Evolutionary conservation across 2,888 invertebrate genomes (phyloP).

Genomic region (Slavum lentiscoides): DNA sequence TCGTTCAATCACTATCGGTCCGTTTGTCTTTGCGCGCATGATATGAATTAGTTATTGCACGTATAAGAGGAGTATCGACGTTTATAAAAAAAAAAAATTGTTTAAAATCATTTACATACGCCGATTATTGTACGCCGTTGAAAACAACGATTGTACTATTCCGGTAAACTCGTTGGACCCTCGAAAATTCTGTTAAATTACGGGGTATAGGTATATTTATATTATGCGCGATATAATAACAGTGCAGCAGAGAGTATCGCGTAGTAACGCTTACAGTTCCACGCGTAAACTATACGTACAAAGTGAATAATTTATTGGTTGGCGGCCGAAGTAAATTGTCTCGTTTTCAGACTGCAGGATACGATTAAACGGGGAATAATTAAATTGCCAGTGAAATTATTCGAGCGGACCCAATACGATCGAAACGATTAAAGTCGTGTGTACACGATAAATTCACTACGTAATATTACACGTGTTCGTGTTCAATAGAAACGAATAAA

Average conservation of each 20-base stretch:
- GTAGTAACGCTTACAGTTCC: not conserved
- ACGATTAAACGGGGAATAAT: slow-evolving; percentile 12
- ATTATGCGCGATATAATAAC: not conserved
- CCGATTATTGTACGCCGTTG: not conserved
- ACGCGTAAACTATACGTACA: not conserved
- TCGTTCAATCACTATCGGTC: too few species aligned
- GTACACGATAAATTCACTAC: not conserved
- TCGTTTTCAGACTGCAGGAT: slow-evolving; percentile 9
- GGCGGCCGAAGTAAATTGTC: not conserved
- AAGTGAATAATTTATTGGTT: slow-evolving; percentile 2
- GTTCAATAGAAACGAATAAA: too few species aligned
- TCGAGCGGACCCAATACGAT: not conserved
- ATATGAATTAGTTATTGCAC: too few species aligned
- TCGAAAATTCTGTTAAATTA: not conserved
- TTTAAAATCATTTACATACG: too few species aligned
- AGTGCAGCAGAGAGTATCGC: too few species aligned
- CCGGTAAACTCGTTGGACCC: not conserved
- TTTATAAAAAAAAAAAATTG: too few species aligned
- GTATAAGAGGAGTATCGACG: too few species aligned
- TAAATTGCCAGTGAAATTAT: slow-evolving; percentile 7
- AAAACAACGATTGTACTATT: not conserved
- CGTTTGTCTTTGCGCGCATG: too few species aligned
- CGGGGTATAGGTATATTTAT: not conserved
- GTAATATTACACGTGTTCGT: too few species aligned
- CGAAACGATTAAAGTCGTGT: not conserved